phyloP scores from a whole-genome alignment of 2,797 vertebrate species.

The Brachymystax lenok region DNA sequence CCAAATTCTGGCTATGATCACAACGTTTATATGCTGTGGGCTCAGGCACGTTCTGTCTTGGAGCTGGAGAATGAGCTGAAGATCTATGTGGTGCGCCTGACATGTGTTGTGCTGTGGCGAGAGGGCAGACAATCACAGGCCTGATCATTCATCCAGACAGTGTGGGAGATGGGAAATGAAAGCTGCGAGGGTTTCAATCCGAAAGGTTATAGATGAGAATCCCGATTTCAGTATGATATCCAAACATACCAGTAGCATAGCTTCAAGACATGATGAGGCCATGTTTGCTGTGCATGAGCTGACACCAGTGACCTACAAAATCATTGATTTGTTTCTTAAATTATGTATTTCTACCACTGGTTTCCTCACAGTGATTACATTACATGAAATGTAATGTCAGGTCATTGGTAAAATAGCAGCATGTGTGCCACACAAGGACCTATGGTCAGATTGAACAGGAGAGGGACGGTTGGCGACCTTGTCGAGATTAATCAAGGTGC shows the following conservation, averaged over 20 bases:
- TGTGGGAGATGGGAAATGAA: slow-evolving; percentile 71
- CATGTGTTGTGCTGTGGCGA: slow-evolving; percentile 48
- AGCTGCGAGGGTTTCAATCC: slow-evolving; percentile 64
- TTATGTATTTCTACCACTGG: not conserved
- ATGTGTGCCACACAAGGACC: slow-evolving; percentile 12
- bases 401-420: not conserved
- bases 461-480: slow-evolving; percentile 32
- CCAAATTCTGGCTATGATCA: slow-evolving; percentile 73
- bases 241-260: not conserved
- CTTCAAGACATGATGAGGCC: not conserved
- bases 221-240: slow-evolving; percentile 62
- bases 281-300: not conserved
- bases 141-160: slow-evolving; percentile 77
- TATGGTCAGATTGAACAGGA: slow-evolving; percentile 27
- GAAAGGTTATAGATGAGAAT: slow-evolving; percentile 73
- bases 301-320: not conserved
- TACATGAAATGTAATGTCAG: not conserved
- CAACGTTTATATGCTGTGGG: slow-evolving; percentile 63
- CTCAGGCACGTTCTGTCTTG: slow-evolving; percentile 52
- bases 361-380: not conserved
- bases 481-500: slow-evolving; percentile 52
- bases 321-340: not conserved
- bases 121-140: slow-evolving; percentile 64
- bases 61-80: slow-evolving; percentile 61
- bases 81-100: slow-evolving; percentile 68